Base-by-base conservation (phyloP, 2,888 invertebrate species). In the Pollenia angustigena region DNA sequence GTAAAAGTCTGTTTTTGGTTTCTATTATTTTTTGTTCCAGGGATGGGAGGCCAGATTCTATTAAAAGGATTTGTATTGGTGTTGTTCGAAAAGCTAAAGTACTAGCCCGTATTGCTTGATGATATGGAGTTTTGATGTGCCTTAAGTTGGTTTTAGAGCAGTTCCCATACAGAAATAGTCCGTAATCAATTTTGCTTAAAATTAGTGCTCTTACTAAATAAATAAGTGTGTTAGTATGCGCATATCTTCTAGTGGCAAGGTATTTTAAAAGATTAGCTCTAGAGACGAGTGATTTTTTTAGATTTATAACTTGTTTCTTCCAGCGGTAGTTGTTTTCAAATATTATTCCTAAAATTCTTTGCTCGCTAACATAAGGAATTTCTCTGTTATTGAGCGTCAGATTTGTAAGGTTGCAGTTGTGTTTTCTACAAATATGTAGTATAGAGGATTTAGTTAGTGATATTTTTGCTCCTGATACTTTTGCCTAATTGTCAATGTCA, bases 141-240 rank as follows among this genome's bases (percentile, higher is more conserved):
- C 6, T 6, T 32, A 32, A 32, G 0, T 32, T 32, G 6, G 32
- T 32, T 32, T 32, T 32, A 6, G 32, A 32, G 6, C 32, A 32
- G 6, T 32, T 32, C 1, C 6, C 32, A 32, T 32, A 32, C 32
- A 32, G 6, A 32, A 6, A 32, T 6, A 32, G 1, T 0, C 32
- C 32, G 32, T 32, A 32, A 32, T 81, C 68, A 6, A 80, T 79
- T 64, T 71, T 64, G 10, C 81, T 78, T 18, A 85, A 66, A 40
- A 76, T 58, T 48, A 81, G 46, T 2, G 75, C 42, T 16, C 16
- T 64, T 6, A 52, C 52, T 1, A 75, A 16, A 18, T 75, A 75
- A 7, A 16, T 60, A 11, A 50, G 14, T 2, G 62, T 64, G 40
- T 75, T 64, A 14, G 50, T 75, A 11, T 75, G 62, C 2, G 48